phyloP scores from a whole-genome alignment of 2,888 invertebrate species.

The Bugula neritina region DNA sequence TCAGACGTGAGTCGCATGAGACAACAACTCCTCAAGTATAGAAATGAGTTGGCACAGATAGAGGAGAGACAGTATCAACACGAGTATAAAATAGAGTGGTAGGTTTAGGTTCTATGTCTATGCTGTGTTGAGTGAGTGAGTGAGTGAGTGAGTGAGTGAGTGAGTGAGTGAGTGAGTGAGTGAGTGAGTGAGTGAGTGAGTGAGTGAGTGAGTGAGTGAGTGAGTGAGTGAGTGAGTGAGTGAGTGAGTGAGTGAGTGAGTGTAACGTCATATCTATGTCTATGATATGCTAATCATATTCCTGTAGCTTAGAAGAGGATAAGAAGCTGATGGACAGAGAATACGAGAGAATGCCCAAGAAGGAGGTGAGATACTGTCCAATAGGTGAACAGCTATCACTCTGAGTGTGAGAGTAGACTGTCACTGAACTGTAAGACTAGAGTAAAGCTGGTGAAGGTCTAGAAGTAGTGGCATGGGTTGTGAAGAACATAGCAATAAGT shows the following conservation, averaged over 20 bases:
- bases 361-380: slow-evolving; percentile 40
- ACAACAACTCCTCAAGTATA: slow-evolving; percentile 47
- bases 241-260: too few relatives aligned
- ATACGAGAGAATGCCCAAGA: slow-evolving; percentile 50
- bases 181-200: too few relatives aligned
- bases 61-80: slow-evolving; percentile 51
- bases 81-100: slow-evolving; percentile 52
- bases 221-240: too few relatives aligned
- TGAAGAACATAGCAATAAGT: too few relatives aligned
- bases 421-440: not conserved
- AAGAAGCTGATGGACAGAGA: slow-evolving; percentile 49
- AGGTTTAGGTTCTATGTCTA: slow-evolving; percentile 28
- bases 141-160: too few relatives aligned
- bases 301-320: slow-evolving; percentile 48
- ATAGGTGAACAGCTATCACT: not conserved
- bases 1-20: slow-evolving; percentile 49
- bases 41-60: slow-evolving; percentile 47
- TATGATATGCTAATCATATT: slow-evolving; percentile 1
- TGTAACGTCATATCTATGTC: not conserved
- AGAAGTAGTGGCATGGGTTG: too few relatives aligned
- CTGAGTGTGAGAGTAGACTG: not conserved
- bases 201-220: too few relatives aligned
- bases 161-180: too few relatives aligned
- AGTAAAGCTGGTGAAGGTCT: not conserved
- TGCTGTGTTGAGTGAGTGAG: too few relatives aligned